Conservation (phyloP, 1,140 invertebrate genomes). For the Rhagoletis zephyria region DNA sequence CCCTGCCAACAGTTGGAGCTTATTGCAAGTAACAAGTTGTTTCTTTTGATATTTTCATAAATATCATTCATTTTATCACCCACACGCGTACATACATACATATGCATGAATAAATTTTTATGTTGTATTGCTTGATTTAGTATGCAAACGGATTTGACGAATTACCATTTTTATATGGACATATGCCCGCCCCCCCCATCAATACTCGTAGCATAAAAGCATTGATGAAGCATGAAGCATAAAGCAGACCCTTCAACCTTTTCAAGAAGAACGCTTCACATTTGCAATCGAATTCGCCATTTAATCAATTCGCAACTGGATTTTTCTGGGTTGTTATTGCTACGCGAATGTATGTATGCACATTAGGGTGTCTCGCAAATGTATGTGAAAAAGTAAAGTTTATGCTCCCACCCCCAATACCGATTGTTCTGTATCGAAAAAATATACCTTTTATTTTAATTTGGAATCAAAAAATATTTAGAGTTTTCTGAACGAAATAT, state of each 20-base stretch:
- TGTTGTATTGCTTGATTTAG: not conserved
- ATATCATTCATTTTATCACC: not conserved
- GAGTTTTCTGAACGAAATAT: no score
- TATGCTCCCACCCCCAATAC: no score
- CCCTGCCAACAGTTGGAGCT: not conserved
- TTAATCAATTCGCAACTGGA: not conserved
- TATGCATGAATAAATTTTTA: not conserved
- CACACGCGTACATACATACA: not conserved
- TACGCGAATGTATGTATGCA: no score
- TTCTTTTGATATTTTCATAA: not conserved
- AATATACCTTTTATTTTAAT: no score
- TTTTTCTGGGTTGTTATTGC: not conserved
- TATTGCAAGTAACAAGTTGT: not conserved
- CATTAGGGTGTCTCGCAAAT: no score
- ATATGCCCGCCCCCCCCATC: no score
- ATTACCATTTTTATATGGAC: slow-evolving; percentile 35
- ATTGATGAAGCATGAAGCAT: no score
- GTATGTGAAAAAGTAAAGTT: no score
- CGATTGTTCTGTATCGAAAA: no score
- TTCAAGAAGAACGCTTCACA: not conserved
- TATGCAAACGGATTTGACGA: slow-evolving; percentile 21
- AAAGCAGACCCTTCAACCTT: not conserved
- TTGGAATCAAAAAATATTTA: no score
- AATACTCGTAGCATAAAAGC: not conserved
- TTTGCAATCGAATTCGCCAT: not conserved